Conservation (phyloP, 2,888 invertebrate genomes). For the Pseudococcus viburni region DNA sequence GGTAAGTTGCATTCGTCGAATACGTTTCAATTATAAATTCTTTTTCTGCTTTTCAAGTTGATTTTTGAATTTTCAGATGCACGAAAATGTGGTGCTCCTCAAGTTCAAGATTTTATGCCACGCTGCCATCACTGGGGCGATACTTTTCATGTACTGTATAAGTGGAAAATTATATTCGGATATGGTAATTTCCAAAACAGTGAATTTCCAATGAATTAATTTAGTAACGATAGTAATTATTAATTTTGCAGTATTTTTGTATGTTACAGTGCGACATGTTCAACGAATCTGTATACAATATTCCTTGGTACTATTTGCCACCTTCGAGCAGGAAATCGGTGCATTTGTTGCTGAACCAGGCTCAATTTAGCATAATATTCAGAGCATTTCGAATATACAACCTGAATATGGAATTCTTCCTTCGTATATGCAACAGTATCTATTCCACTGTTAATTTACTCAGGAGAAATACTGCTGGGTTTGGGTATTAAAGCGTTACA, state of each 20-base stretch:
- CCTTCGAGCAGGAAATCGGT: conserved; percentile 10
- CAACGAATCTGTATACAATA: neutral
- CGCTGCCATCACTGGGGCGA: neutral
- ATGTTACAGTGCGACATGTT: conserved; percentile 11
- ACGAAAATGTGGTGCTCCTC: neutral
- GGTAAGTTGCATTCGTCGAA: neutral
- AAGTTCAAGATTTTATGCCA: conserved; percentile 4
- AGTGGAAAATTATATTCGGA: conserved; percentile 15
- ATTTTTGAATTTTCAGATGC: neutral
- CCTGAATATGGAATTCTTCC: conserved; percentile 8
- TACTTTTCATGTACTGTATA: neutral
- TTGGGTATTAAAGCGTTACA: neutral
- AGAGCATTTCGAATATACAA: neutral
- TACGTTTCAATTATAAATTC: neutral
- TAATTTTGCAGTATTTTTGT: too few relatives aligned
- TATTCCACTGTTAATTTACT: conserved; percentile 11
- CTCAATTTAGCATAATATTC: neutral
- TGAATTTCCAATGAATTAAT: neutral
- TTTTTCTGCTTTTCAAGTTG: neutral
- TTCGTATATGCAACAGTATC: neutral
- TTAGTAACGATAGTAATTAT: neutral
- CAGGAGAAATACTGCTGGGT: neutral
- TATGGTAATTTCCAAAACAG: neutral
- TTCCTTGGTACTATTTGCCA: conserved; percentile 21
- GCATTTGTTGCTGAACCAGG: neutral